Conservation (phyloP, 2,797 vertebrate genomes). For the Dermochelys coriacea region DNA sequence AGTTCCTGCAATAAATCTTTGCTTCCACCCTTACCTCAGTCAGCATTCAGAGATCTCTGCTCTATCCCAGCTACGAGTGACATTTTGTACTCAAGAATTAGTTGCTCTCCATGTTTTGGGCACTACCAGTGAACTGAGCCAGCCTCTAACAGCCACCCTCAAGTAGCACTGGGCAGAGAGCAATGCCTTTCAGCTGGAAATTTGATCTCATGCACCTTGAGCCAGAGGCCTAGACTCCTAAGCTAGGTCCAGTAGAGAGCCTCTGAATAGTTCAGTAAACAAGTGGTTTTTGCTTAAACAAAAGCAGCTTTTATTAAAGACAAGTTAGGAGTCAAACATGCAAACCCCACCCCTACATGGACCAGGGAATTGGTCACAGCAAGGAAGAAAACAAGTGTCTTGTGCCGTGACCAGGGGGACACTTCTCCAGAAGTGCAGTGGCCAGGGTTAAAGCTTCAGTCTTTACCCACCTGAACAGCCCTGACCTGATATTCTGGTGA, state of each 20-base stretch:
- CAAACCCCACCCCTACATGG: slow-evolving; percentile 57
- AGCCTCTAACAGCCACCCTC: not conserved
- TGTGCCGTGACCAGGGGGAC: slow-evolving; percentile 8
- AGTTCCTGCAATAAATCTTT: slow-evolving; percentile 25
- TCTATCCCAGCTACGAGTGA: not conserved
- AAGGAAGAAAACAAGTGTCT: slow-evolving; percentile 38
- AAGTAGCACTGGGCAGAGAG: not conserved
- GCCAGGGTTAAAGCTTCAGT: not conserved
- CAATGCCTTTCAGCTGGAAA: not conserved
- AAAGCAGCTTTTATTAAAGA: slow-evolving; percentile 63
- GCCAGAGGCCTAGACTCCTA: not conserved
- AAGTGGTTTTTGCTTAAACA: slow-evolving; percentile 13
- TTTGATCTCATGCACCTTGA: not conserved
- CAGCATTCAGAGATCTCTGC: slow-evolving; percentile 21
- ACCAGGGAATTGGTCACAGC: slow-evolving; percentile 21
- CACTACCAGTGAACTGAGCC: not conserved
- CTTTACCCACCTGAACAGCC: not conserved
- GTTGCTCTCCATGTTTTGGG: not conserved
- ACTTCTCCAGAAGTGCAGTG: not conserved
- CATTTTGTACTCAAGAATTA: not conserved
- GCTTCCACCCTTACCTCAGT: slow-evolving; percentile 41
- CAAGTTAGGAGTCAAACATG: slow-evolving; percentile 45
- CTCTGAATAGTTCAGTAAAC: not conserved
- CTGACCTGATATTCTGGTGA: too few relatives aligned
- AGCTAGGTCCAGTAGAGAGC: not conserved